A percentile compares a stretch with the other conserved stretches of the same genome.
Conservation (phyloP, 2,797 vertebrate species). For the Strix occidentalis region DNA sequence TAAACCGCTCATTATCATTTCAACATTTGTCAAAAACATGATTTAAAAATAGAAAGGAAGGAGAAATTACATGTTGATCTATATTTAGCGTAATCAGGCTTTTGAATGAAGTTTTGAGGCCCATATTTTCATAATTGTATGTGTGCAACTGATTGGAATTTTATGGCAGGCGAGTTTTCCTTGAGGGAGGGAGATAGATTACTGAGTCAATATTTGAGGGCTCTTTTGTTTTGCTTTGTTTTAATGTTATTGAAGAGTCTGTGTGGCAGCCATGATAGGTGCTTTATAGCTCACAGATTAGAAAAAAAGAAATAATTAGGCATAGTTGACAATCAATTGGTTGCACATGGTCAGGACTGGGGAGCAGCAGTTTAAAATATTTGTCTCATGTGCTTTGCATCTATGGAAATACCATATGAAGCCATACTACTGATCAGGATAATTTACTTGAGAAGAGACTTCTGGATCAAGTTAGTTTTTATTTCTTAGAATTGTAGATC, state of each 20-base stretch:
- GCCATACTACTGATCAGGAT: background rate
- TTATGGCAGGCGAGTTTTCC: constrained; percentile 54
- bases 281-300: constrained; percentile 40
- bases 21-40: constrained; percentile 53
- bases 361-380: background rate
- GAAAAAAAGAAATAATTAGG: constrained; percentile 16
- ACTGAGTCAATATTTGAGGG: constrained; percentile 63
- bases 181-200: constrained; percentile 62
- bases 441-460: background rate
- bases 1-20: constrained; percentile 12
- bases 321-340: background rate
- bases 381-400: background rate
- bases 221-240: constrained; percentile 55
- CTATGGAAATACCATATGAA: background rate
- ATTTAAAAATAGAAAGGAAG: constrained; percentile 59
- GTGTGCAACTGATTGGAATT: constrained; percentile 66
- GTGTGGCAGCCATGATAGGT: constrained; percentile 39
- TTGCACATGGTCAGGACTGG: constrained; percentile 18
- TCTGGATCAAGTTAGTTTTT: background rate
- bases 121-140: constrained; percentile 64
- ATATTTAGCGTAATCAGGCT: constrained; percentile 62
- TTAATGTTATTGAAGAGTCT: constrained; percentile 57
- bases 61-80: constrained; percentile 50
- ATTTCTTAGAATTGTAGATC: background rate
- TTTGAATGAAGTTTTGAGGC: constrained; percentile 63